phyloP scores from a whole-genome alignment of 2,797 vertebrate genomes.

The Schizopygopsis malacanthus region DNA sequence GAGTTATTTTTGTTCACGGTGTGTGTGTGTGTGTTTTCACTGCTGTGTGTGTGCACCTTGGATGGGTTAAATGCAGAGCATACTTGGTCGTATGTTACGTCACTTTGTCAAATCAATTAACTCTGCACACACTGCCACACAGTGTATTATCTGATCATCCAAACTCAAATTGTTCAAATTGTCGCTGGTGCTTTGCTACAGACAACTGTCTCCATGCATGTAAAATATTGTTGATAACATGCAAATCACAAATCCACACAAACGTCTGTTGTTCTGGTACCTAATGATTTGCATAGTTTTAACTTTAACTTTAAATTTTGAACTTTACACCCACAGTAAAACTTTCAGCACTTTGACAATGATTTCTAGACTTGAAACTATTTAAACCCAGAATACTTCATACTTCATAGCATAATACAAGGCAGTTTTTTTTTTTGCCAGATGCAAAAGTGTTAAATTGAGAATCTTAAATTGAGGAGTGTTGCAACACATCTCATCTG shows the following conservation, averaged over 20 bases:
- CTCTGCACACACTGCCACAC: neutral
- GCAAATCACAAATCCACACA: constrained; percentile 8
- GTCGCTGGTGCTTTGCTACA: neutral
- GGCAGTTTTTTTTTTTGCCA: neutral
- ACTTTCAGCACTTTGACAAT: neutral
- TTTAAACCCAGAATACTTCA: constrained; percentile 8
- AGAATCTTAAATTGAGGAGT: neutral
- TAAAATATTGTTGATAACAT: constrained; percentile 11
- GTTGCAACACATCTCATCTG: neutral
- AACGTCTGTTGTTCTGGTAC: neutral
- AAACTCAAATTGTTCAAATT: neutral
- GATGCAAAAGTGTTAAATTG: neutral
- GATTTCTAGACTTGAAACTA: neutral
- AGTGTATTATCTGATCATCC: neutral
- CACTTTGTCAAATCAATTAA: neutral
- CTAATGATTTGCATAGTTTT: constrained; percentile 28
- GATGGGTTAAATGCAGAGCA: no score
- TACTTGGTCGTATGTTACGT: no score
- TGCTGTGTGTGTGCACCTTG: no score
- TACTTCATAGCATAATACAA: neutral
- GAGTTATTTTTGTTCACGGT: neutral
- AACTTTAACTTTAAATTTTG: neutral
- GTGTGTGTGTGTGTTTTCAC: no score
- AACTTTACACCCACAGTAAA: neutral
- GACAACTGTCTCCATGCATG: neutral